phyloP scores from a whole-genome alignment of 2,113 vertebrate species.

The Prinia subflava region DNA sequence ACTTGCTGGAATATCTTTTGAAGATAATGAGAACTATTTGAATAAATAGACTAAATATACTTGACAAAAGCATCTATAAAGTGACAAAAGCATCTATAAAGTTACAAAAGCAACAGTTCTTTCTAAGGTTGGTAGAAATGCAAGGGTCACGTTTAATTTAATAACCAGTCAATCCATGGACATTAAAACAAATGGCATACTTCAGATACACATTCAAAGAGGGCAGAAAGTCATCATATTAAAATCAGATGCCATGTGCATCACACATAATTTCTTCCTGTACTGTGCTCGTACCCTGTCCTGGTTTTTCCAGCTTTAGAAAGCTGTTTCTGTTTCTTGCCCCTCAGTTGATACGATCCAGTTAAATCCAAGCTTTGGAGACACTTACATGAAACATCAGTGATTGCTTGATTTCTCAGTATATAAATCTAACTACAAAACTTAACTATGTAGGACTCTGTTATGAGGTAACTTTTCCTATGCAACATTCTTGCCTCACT shows the following conservation, averaged over 20 bases:
- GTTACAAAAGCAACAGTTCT: conserved; percentile 20
- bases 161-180: conserved; percentile 53
- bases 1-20: conserved; percentile 31
- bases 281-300: neutral
- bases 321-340: conserved; percentile 77
- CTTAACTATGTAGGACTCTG: conserved; percentile 9
- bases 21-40: conserved; percentile 63
- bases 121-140: conserved; percentile 34
- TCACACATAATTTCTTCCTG: conserved; percentile 70
- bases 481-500: neutral
- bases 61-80: too few relatives aligned
- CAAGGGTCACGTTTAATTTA: conserved; percentile 65
- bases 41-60: conserved; percentile 59
- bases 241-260: conserved; percentile 71
- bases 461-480: conserved; percentile 37
- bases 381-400: conserved; percentile 68
- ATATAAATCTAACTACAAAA: conserved; percentile 71
- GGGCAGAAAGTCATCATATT: conserved; percentile 43
- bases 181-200: conserved; percentile 66
- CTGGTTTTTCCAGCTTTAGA: conserved; percentile 50
- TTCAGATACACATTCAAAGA: conserved; percentile 69
- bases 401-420: conserved; percentile 73
- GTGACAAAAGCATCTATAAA: conserved; percentile 42
- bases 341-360: conserved; percentile 70
- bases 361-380: conserved; percentile 71